Conservation (phyloP, 2,113 vertebrate genomes). For the Eptatretus burgeri region DNA sequence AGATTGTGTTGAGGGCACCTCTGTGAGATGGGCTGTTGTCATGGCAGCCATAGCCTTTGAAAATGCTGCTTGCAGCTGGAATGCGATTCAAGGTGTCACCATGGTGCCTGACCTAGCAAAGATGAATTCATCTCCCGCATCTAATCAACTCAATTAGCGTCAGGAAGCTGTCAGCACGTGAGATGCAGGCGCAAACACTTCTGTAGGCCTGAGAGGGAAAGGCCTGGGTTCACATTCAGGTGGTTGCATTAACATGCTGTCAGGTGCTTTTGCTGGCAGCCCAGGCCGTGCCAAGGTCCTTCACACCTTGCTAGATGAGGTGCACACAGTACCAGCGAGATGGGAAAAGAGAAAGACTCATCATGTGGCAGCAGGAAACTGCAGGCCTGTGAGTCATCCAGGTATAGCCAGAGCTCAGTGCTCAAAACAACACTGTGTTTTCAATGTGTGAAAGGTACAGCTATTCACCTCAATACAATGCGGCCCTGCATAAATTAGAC, state of each 20-base stretch:
- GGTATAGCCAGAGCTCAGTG: too few species aligned
- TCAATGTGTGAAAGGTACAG: too few species aligned
- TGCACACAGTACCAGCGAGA: too few species aligned
- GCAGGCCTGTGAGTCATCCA: too few species aligned
- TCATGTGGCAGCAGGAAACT: too few species aligned
- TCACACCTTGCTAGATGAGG: conserved; percentile 4
- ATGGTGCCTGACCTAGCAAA: conserved; percentile 5
- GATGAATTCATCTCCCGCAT: conserved; percentile 7
- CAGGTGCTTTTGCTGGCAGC: not conserved
- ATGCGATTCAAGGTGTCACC: conserved; percentile 6
- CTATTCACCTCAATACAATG: too few species aligned
- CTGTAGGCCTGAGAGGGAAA: not conserved
- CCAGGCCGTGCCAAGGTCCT: not conserved
- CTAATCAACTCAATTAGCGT: conserved; percentile 6
- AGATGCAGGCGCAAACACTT: conserved; percentile 3
- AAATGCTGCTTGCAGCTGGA: conserved; percentile 6
- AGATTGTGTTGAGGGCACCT: not conserved
- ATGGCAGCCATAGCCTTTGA: conserved; percentile 3
- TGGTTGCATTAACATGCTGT: conserved; percentile 4
- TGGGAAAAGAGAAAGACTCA: too few species aligned
- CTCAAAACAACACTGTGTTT: too few species aligned
- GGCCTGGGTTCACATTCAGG: not conserved
- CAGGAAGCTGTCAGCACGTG: conserved; percentile 4
- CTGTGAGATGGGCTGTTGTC: conserved; percentile 4
- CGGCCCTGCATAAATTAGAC: too few species aligned